Percentiles rank a stretch among this genome's conserved stretches.
phyloP scores from a whole-genome alignment of 2,888 invertebrate species.

The Agriopis leucophaearia region DNA sequence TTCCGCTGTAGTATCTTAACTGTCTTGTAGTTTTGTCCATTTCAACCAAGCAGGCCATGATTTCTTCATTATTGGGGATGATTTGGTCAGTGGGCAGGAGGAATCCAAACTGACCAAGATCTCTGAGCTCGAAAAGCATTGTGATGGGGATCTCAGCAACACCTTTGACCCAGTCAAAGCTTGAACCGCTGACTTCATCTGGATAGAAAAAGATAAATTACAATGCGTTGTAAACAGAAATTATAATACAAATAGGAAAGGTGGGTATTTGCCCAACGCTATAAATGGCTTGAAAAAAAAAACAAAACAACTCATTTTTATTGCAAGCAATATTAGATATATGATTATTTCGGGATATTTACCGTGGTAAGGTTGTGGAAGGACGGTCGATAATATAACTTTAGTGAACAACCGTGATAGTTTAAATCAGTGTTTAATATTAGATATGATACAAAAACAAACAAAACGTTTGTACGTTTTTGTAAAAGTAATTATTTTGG shows the following conservation, averaged over 20 bases:
- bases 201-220: constrained; percentile 39
- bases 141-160: constrained; percentile 81
- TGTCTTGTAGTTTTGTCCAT: constrained; percentile 62
- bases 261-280: neutral
- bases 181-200: constrained; percentile 76
- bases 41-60: constrained; percentile 70
- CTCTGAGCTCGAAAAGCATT: constrained; percentile 86
- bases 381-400: too few relatives aligned
- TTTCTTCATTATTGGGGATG: constrained; percentile 75
- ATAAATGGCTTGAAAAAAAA: too few relatives aligned
- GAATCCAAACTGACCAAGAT: constrained; percentile 83
- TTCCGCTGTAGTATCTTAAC: constrained; percentile 53
- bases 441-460: too few relatives aligned
- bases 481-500: too few relatives aligned
- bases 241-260: neutral
- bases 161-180: constrained; percentile 86
- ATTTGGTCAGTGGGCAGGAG: constrained; percentile 82
- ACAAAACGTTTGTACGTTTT: too few relatives aligned
- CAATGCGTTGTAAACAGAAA: neutral
- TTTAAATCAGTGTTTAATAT: too few relatives aligned
- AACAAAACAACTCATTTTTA: too few relatives aligned
- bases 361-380: too few relatives aligned
- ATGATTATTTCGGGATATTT: too few relatives aligned
- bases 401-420: too few relatives aligned
- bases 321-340: too few relatives aligned